Conservation (phyloP, 2,888 invertebrate species). For the Beris chalybata region DNA sequence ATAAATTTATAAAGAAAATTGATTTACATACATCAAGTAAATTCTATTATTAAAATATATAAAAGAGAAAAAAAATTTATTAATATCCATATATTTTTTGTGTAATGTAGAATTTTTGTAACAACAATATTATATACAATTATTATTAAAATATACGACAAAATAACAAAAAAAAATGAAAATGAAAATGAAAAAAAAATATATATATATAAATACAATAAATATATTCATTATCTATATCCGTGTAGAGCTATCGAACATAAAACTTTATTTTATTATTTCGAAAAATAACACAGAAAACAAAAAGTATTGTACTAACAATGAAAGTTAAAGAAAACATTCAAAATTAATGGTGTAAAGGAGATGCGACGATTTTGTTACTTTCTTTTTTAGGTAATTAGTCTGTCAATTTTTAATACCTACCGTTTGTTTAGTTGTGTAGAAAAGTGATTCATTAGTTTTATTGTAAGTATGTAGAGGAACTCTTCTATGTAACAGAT, state of each 20-base stretch:
- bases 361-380: too few species aligned
- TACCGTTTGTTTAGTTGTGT: too few species aligned
- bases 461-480: too few species aligned
- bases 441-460: too few species aligned
- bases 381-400: too few species aligned
- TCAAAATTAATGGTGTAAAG: too few species aligned
- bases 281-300: too few species aligned
- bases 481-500: too few species aligned
- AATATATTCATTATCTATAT: background rate
- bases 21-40: background rate
- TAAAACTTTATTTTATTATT: too few species aligned
- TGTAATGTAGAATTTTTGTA: conserved; percentile 29
- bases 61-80: conserved; percentile 23
- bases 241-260: background rate
- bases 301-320: too few species aligned
- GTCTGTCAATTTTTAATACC: too few species aligned
- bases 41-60: conserved; percentile 7
- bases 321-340: too few species aligned
- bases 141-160: background rate
- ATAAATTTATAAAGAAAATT: conserved; percentile 26
- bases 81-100: conserved; percentile 32
- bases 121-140: conserved; percentile 8
- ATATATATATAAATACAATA: background rate
- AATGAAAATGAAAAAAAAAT: conserved; percentile 28
- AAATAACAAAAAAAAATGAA: conserved; percentile 27